A percentile compares a stretch with the other conserved stretches of the same genome.
Conservation (phyloP, 2,888 invertebrate genomes). For the Chamaedrilus cognettii region DNA sequence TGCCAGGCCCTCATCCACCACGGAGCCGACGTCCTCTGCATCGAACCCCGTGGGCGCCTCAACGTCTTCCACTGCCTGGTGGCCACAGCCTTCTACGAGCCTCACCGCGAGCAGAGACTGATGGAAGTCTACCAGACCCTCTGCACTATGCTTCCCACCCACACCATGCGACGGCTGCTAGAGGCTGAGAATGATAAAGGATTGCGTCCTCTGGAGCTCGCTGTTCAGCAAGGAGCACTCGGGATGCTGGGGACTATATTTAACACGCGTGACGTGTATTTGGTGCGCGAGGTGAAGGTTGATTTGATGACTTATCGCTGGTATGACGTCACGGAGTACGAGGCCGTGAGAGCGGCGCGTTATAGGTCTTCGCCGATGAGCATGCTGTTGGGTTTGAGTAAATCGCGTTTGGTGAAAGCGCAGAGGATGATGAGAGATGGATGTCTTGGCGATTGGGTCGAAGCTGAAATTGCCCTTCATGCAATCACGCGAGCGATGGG, state of each 20-base stretch:
- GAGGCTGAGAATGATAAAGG: constrained; percentile 11
- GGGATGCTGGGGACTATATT: constrained; percentile 9
- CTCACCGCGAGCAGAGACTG: constrained; percentile 5
- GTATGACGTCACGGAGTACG: constrained; percentile 21
- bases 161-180: constrained; percentile 3
- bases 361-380: background rate
- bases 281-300: background rate
- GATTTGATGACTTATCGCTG: constrained; percentile 12
- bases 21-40: background rate
- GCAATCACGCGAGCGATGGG: no score
- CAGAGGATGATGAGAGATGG: constrained; percentile 7
- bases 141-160: background rate
- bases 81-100: constrained; percentile 14
- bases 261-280: constrained; percentile 12
- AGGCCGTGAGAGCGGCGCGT: background rate
- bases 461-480: background rate
- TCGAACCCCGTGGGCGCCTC: constrained; percentile 1
- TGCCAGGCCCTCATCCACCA: background rate
- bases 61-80: constrained; percentile 17
- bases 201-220: constrained; percentile 19
- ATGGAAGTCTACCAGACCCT: constrained; percentile 1
- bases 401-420: background rate
- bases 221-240: constrained; percentile 15
- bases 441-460: constrained; percentile 11
- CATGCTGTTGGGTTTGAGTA: constrained; percentile 10